Conservation (phyloP, 1,140 invertebrate genomes). For the Parasteatoda tepidariorum region DNA sequence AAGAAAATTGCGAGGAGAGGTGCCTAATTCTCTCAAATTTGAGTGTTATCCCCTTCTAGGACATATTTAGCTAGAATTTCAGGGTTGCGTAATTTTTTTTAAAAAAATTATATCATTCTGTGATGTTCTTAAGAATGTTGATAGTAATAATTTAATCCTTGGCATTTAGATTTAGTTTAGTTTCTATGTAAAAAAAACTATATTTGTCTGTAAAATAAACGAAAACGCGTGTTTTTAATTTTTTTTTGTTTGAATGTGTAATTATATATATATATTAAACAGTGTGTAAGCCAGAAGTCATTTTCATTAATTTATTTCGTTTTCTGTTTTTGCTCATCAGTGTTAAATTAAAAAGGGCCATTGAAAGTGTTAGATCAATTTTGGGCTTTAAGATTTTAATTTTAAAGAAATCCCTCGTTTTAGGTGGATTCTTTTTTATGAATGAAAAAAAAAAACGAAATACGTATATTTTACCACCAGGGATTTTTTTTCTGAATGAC, state of each 20-base stretch:
- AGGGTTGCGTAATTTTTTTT: slow-evolving; percentile 47
- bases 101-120: slow-evolving; percentile 47
- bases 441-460: too few species aligned
- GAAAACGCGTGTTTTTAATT: background rate
- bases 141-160: slow-evolving; percentile 52
- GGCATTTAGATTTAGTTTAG: slow-evolving; percentile 58
- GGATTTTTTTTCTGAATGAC: too few species aligned
- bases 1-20: slow-evolving; percentile 37
- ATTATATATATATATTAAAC: background rate
- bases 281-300: slow-evolving; percentile 42
- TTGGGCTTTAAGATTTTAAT: slow-evolving; percentile 46
- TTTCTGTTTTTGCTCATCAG: slow-evolving; percentile 32
- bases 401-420: slow-evolving; percentile 37
- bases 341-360: background rate
- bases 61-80: slow-evolving; percentile 58
- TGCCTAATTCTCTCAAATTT: slow-evolving; percentile 56
- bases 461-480: too few species aligned
- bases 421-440: too few species aligned
- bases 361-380: background rate
- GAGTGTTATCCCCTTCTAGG: slow-evolving; percentile 60
- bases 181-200: slow-evolving; percentile 34
- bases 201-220: background rate
- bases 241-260: slow-evolving; percentile 12
- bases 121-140: slow-evolving; percentile 60
- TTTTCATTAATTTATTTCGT: slow-evolving; percentile 48